These are phyloP conservation scores for Sebastes steindachneri DNA, from an alignment of 2,797 vertebrate genomes.

Conservation along the genomic window DNA sequence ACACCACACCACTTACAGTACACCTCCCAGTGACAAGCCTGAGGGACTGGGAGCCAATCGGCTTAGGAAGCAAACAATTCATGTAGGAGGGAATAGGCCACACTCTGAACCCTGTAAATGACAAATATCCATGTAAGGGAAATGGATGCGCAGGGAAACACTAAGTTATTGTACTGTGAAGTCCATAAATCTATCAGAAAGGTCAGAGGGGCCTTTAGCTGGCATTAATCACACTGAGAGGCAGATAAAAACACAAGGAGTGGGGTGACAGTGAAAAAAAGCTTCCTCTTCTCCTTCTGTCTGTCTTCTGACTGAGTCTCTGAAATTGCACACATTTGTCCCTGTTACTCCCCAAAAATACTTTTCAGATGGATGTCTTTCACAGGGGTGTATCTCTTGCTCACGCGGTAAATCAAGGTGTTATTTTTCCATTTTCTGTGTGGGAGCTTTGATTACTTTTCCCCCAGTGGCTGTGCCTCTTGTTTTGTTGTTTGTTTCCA, in stretches of 20 bases:
- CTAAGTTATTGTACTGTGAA: slow-evolving; percentile 76
- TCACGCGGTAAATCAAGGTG: slow-evolving; percentile 58
- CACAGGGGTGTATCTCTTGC: slow-evolving; percentile 25
- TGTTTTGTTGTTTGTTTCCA: slow-evolving; percentile 18
- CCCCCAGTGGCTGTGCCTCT: slow-evolving; percentile 10
- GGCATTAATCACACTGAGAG: slow-evolving; percentile 79
- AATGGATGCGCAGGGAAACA: slow-evolving; percentile 73
- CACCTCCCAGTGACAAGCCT: slow-evolving; percentile 13
- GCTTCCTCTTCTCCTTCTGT: slow-evolving; percentile 21
- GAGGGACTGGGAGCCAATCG: slow-evolving; percentile 60
- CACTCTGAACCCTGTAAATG: slow-evolving; percentile 62
- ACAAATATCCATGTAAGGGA: slow-evolving; percentile 76
- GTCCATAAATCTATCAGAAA: slow-evolving; percentile 84
- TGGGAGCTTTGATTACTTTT: slow-evolving; percentile 48
- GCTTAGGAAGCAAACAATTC: slow-evolving; percentile 44
- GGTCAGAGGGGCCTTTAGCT: slow-evolving; percentile 73
- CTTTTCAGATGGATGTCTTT: slow-evolving; percentile 51
- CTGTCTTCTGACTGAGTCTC: slow-evolving; percentile 28
- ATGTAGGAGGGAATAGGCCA: slow-evolving; percentile 50
- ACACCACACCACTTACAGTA: slow-evolving; percentile 1
- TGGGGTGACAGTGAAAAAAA: slow-evolving; percentile 29
- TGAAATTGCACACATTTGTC: slow-evolving; percentile 71
- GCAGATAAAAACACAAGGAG: slow-evolving; percentile 58
- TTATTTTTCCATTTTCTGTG: slow-evolving; percentile 61
- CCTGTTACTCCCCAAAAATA: slow-evolving; percentile 50